A percentile compares a stretch with the other conserved stretches of the same genome.
Conservation (phyloP, 2,797 vertebrate genomes). For the Percopsis omiscomaycus region DNA sequence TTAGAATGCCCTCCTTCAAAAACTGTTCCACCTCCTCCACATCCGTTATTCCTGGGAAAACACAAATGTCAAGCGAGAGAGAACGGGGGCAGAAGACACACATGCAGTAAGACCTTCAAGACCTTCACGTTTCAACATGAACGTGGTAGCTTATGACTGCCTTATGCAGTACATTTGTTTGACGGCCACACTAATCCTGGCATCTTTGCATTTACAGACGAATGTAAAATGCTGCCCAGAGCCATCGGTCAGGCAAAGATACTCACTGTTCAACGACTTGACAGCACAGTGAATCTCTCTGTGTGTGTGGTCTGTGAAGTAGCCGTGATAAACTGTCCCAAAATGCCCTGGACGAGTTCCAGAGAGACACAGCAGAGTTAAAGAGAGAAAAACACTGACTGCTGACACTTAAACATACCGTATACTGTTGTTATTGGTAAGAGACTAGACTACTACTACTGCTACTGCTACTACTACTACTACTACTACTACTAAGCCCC, state of each 20-base stretch:
- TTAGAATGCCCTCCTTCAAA: slow-evolving; percentile 92
- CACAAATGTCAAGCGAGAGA: background rate
- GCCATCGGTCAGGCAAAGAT: background rate
- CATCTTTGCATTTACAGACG: too few species aligned
- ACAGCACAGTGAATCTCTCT: slow-evolving; percentile 89
- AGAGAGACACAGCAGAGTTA: background rate
- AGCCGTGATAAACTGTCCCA: slow-evolving; percentile 94
- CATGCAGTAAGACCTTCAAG: background rate
- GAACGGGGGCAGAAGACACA: background rate
- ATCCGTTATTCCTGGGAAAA: slow-evolving; percentile 89
- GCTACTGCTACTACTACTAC: too few species aligned
- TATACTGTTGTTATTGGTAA: too few species aligned
- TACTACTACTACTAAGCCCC: too few species aligned
- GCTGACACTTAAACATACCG: background rate
- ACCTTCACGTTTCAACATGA: too few species aligned
- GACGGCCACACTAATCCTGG: too few species aligned
- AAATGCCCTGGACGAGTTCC: slow-evolving; percentile 84
- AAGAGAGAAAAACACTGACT: background rate
- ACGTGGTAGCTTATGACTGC: too few species aligned
- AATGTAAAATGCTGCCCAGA: too few species aligned
- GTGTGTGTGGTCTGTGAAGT: slow-evolving; percentile 81
- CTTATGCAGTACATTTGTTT: too few species aligned
- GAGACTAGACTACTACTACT: too few species aligned
- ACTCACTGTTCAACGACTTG: slow-evolving; percentile 95
- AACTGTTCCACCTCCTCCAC: slow-evolving; percentile 96